Evolutionary conservation across 2,797 vertebrate genomes (phyloP), one percentile per base, ranked within the genome.

Genomic region (Manis crassicaudata): DNA sequence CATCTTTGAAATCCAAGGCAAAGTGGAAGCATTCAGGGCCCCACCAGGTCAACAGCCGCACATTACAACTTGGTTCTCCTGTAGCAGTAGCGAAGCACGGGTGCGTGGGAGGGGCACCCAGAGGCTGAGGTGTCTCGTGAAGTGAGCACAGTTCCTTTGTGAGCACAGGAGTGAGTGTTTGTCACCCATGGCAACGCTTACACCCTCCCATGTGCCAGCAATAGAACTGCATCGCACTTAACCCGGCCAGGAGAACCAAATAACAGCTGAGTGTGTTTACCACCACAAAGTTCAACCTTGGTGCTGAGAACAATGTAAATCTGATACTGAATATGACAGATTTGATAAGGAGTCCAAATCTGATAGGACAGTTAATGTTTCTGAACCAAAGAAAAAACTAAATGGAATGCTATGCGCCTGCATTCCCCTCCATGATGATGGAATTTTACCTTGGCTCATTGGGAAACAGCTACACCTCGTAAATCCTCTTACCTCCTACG

Each of bases 211-310:
- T 99, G 99, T 97, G 7, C 70, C 35, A 97, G 85, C 29, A 98
- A 97, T 70, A 98, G 98, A 97, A 87, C 25, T 99, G 99, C 94
- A 98, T 99, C 89, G 95, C 98, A 95, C 99, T 99, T 8, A 99
- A 99, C 98, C 97, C 99, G 96, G 97, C 98, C 21, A 98, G 97
- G 16, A 98, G 98, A 98, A 99, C 99, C 68, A 98, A 99, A 96
- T 98, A 99, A 12, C 96, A 99, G 99, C 95, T 99, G 82, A 99
- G 99, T 7, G 98, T 99, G 89, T 99, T 99, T 95, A 52, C 99
- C 1, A 98, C 99, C 3, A 99, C 99, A 23, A 98, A 99, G 60
- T 98, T 98, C 67, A 98, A 76, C 90, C 97, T 98, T 81, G 98
- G 97, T 63, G 97, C 97, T 76, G 99, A 99, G 50, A 99, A 99